Evolutionary conservation across 2,888 invertebrate species (phyloP).

Genomic region (Oxytorus armatus): DNA sequence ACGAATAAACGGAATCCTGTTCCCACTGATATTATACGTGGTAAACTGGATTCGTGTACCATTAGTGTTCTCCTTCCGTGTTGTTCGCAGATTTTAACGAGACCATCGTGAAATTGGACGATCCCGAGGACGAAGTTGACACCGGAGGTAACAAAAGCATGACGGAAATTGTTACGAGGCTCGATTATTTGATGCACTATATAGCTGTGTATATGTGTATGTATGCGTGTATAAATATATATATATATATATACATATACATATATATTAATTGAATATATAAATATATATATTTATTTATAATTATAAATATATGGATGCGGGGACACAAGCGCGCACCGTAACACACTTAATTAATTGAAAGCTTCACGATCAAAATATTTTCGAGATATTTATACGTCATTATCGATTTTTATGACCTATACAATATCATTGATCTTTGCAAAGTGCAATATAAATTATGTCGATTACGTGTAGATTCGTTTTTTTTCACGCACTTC

Average conservation of each 20-base stretch:
- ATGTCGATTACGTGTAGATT: background rate
- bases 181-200: constrained; percentile 32
- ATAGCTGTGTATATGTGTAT: background rate
- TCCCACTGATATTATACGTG: background rate
- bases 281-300: background rate
- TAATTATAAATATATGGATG: no score
- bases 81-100: constrained; percentile 12
- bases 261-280: background rate
- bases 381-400: constrained; percentile 2
- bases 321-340: constrained; percentile 25
- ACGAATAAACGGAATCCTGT: background rate
- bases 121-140: constrained; percentile 36
- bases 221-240: background rate
- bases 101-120: constrained; percentile 33
- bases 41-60: background rate
- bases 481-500: constrained; percentile 34
- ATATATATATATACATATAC: constrained; percentile 2
- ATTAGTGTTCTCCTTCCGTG: constrained; percentile 35
- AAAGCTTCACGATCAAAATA: background rate
- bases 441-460: background rate
- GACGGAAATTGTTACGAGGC: constrained; percentile 21
- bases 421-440: constrained; percentile 4
- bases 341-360: constrained; percentile 18
- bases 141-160: constrained; percentile 37
- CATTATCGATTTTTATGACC: background rate